These are phyloP conservation scores for Anoplolepis gracilipes DNA, from an alignment of 1,140 invertebrate species.

Conservation along the genomic window DNA sequence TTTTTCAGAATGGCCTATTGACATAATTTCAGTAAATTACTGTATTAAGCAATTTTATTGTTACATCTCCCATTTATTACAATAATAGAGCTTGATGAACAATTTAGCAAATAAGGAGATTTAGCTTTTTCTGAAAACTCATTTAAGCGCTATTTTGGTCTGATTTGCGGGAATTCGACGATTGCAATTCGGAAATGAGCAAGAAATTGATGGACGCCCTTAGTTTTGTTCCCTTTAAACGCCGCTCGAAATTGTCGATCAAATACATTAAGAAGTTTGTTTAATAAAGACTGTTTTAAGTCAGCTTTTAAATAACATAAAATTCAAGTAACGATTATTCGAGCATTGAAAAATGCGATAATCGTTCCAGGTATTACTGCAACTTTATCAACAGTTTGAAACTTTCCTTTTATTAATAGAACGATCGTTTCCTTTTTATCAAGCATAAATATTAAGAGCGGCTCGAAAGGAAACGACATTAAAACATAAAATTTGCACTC, in stretches of 20 bases:
- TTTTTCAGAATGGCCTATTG: neutral
- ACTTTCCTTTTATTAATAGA: neutral
- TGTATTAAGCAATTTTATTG: neutral
- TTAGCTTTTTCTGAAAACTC: neutral
- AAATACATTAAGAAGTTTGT: slow-evolving; percentile 22
- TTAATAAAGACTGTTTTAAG: neutral
- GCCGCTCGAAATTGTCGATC: neutral
- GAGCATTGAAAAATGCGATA: neutral
- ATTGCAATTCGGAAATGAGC: slow-evolving; percentile 3
- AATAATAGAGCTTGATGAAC: neutral
- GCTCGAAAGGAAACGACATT: neutral
- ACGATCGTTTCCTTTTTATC: slow-evolving; percentile 14
- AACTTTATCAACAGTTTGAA: slow-evolving; percentile 16
- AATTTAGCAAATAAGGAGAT: slow-evolving; percentile 22
- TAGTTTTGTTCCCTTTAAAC: neutral
- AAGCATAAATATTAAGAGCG: neutral
- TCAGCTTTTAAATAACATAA: slow-evolving; percentile 17
- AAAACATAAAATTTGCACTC: neutral
- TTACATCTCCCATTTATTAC: neutral
- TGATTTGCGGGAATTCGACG: neutral
- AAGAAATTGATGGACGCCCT: neutral
- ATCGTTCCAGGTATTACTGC: slow-evolving; percentile 2
- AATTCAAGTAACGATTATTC: slow-evolving; percentile 18
- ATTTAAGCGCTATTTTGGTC: neutral
- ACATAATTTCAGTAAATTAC: slow-evolving; percentile 29